phyloP scores from a whole-genome alignment of 1,140 invertebrate genomes.

The Macrobrachium nipponense region DNA sequence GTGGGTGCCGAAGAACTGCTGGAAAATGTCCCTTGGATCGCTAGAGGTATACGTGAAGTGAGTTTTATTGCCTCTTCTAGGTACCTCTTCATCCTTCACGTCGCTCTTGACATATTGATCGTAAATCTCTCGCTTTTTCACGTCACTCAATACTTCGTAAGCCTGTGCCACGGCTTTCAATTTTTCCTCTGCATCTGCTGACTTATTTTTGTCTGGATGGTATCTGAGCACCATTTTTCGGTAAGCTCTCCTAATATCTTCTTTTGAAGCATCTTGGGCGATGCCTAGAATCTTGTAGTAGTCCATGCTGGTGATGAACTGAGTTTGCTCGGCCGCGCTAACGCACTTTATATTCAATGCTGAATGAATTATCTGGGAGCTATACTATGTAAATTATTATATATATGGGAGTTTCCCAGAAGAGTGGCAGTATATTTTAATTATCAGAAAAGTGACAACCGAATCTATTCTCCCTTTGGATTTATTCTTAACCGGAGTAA shows the following conservation, averaged over 20 bases:
- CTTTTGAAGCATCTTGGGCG: slow-evolving; percentile 86
- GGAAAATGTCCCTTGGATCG: slow-evolving; percentile 90
- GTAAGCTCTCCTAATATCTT: slow-evolving; percentile 98
- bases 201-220: no score
- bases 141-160: slow-evolving; percentile 96
- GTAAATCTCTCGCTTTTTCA: slow-evolving; percentile 94
- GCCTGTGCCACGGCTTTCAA: slow-evolving; percentile 99
- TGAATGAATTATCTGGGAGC: no score
- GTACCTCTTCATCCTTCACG: slow-evolving; percentile 80
- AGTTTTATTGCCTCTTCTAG: slow-evolving; percentile 64
- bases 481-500: no score
- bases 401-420: no score
- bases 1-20: slow-evolving; percentile 88
- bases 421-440: no score
- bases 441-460: no score
- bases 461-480: no score
- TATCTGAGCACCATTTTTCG: slow-evolving; percentile 97
- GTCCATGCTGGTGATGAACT: slow-evolving; percentile 78
- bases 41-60: slow-evolving; percentile 86
- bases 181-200: slow-evolving; percentile 92
- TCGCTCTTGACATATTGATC: slow-evolving; percentile 98
- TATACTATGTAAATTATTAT: no score
- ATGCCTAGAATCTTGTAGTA: slow-evolving; percentile 96
- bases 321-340: not conserved
- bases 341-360: not conserved